phyloP scores from a whole-genome alignment of 2,797 vertebrate species.

The Intellagama lesueurii region DNA sequence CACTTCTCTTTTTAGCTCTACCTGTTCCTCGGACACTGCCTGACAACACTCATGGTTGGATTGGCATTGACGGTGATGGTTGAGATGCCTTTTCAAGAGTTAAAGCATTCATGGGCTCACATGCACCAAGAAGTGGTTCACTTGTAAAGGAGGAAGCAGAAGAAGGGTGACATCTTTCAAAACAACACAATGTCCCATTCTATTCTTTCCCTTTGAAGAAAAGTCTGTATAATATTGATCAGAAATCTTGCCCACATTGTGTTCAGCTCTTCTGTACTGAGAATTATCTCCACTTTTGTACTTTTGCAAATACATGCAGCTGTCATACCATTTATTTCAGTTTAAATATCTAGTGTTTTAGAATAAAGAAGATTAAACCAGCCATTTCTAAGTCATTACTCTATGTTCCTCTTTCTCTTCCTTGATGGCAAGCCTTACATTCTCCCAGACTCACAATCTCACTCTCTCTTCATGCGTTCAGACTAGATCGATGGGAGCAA shows the following conservation, averaged over 20 bases:
- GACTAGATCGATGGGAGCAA: neutral
- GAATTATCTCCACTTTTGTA: neutral
- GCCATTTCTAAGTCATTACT: neutral
- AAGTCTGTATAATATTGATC: neutral
- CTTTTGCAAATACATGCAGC: neutral
- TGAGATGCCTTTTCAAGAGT: constrained; percentile 82
- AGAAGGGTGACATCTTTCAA: neutral
- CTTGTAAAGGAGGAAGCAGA: neutral
- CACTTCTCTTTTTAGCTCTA: constrained; percentile 78
- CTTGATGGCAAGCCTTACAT: neutral
- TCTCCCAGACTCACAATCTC: neutral
- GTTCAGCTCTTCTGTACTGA: neutral
- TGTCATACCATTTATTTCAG: neutral
- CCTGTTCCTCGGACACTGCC: constrained; percentile 83
- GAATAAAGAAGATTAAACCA: constrained; percentile 5
- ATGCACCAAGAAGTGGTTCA: neutral
- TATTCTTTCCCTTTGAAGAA: neutral
- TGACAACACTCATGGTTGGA: constrained; percentile 77
- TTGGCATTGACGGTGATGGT: constrained; percentile 80
- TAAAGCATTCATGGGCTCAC: constrained; percentile 58
- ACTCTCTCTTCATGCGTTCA: neutral
- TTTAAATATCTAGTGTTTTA: neutral
- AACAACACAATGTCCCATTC: neutral
- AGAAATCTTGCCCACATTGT: neutral
- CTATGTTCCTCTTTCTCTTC: neutral